Evolutionary conservation across 2,113 vertebrate genomes (phyloP).

Genomic region (Heteronetta atricapilla): DNA sequence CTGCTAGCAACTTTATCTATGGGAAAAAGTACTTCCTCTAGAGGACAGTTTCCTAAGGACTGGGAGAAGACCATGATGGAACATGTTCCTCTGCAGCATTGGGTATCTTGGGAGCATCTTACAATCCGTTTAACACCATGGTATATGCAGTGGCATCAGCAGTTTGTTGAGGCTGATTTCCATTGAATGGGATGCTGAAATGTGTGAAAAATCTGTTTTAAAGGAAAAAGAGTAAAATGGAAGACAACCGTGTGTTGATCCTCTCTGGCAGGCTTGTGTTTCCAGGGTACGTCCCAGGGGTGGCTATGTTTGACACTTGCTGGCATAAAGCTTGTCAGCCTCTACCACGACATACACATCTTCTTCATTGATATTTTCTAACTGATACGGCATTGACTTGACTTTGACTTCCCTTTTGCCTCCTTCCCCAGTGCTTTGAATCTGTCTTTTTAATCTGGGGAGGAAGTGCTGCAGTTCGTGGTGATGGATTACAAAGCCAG

Average conservation of each 20-base stretch:
- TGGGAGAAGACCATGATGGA: background rate
- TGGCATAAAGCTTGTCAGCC: background rate
- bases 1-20: background rate
- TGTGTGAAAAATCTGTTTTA: background rate
- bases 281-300: rapidly evolving
- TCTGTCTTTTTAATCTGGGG: background rate
- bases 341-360: rapidly evolving
- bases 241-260: background rate
- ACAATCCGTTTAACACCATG: rapidly evolving
- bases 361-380: rapidly evolving
- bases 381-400: background rate
- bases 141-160: background rate
- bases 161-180: background rate
- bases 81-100: background rate
- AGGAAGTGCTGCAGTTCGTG: background rate
- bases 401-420: background rate
- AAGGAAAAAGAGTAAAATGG: background rate
- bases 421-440: background rate
- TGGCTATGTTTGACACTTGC: background rate
- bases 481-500: background rate
- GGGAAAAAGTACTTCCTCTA: rapidly evolving
- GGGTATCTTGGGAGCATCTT: background rate
- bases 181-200: background rate
- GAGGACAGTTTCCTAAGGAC: background rate
- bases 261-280: background rate